phyloP scores from a whole-genome alignment of 2,113 vertebrate genomes.

The Phycodurus eques region DNA sequence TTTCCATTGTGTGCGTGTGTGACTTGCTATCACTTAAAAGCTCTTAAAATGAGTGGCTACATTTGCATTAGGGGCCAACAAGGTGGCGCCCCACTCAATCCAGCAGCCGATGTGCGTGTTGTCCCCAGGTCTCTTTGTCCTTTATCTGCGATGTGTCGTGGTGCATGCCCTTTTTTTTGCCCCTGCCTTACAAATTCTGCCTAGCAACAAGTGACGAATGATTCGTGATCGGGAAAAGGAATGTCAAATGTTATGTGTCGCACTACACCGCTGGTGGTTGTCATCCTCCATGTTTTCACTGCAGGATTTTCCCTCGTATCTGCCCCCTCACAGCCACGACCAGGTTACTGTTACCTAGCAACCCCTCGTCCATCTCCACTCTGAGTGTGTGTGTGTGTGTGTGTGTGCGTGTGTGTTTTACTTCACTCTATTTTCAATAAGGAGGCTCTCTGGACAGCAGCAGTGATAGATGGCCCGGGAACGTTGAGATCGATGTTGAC shows the following conservation, averaged over 20 bases:
- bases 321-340: slow-evolving; percentile 35
- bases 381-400: neutral
- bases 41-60: too few relatives aligned
- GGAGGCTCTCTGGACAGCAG: slow-evolving; percentile 36
- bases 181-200: neutral
- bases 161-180: neutral
- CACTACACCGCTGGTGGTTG: neutral
- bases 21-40: too few relatives aligned
- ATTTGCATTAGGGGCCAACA: too few relatives aligned
- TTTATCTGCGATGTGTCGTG: too few relatives aligned
- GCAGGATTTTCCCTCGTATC: slow-evolving; percentile 54
- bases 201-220: neutral
- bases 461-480: neutral
- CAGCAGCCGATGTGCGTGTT: too few relatives aligned
- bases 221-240: neutral
- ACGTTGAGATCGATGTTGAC: neutral
- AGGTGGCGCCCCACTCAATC: neutral
- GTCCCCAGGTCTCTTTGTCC: too few relatives aligned
- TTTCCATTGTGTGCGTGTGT: too few relatives aligned
- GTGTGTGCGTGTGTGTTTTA: neutral
- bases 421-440: neutral
- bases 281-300: slow-evolving; percentile 6
- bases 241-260: neutral
- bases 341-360: slow-evolving; percentile 71
- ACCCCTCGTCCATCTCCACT: slow-evolving; percentile 50